A percentile compares a stretch with the other conserved stretches of the same genome.
Evolutionary conservation across 2,113 vertebrate species (phyloP).

Genomic region (Corythoichthys intestinalis): DNA sequence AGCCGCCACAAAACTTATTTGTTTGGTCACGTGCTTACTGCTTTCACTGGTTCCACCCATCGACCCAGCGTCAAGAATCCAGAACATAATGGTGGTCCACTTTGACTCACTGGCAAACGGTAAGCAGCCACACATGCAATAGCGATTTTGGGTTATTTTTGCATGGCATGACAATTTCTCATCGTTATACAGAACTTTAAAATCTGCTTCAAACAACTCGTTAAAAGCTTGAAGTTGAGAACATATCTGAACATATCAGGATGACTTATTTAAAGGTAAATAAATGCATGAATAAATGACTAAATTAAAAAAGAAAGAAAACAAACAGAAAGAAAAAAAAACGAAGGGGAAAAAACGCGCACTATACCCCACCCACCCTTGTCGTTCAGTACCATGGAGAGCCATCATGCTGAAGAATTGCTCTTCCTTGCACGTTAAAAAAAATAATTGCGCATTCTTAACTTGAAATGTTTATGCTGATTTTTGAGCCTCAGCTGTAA

Average conservation of each 20-base stretch:
- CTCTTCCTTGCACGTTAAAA: not conserved
- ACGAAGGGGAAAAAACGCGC: not conserved
- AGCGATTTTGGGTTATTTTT: not conserved
- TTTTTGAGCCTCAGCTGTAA: not conserved
- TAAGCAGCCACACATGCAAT: not conserved
- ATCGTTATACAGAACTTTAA: not conserved
- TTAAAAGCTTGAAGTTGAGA: not conserved
- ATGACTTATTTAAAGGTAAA: no score
- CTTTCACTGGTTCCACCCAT: conserved; percentile 6
- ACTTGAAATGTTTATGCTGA: not conserved
- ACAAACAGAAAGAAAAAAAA: not conserved
- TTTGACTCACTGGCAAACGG: not conserved
- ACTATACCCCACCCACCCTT: not conserved
- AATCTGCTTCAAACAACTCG: not conserved
- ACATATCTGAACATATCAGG: no score
- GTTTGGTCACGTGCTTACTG: conserved; percentile 11
- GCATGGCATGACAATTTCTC: no score
- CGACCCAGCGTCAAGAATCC: not conserved
- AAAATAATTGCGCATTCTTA: not conserved
- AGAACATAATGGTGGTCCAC: not conserved
- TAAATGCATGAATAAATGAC: no score
- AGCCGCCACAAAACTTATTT: conserved; percentile 5
- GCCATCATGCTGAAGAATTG: conserved; percentile 18
- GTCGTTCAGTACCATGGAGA: conserved; percentile 75
- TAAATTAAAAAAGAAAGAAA: not conserved